Evolutionary conservation across 2,113 vertebrate genomes (phyloP), one percentile per base, ranked within the genome.

Genomic region (Elephas maximus): DNA sequence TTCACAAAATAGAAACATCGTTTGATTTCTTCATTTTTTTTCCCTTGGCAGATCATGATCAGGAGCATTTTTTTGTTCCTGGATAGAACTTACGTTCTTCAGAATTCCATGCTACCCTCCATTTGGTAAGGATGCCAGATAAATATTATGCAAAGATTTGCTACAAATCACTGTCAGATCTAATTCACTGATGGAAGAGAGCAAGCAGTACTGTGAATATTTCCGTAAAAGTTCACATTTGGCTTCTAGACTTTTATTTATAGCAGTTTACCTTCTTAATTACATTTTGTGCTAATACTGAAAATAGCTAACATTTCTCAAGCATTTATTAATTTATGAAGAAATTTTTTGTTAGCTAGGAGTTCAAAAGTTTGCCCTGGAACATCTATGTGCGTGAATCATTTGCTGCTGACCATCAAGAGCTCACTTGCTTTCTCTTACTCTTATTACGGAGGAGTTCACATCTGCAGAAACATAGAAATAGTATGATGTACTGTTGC

Each of bases 41-140:
- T 97, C 76, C 88, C 9, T 0, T 98, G 96, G 85, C 99, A 99
- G 99, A 99, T 99, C 97, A 99, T 99, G 99, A 99, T 99, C 98
- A 99, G 99, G 98, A 99, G 99, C 99, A 99, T 99, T 99, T 99
- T 99, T 99, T 99, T 99, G 98, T 99, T 99, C 99, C 99, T 99
- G 99, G 99, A 99, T 98, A 99, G 99, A 98, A 99, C 99, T 93
- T 99, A 99, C 0, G 99, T 99, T 98, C 99, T 99, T 98, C 99
- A 99, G 98, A 99, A 99, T 98, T 99, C 99, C 98, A 99, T 99
- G 99, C 99, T 99, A 97, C 99, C 99, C 92, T 99, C 99, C 87
- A 99, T 99, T 98, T 99, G 99, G 99, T 99, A 98, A 99, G 99
- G 98, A 88, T 92, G 63, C 30, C 78, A 97, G 96, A 77, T 97